Base-by-base conservation (phyloP, 2,888 invertebrate genomes). In the Hoplodrina blanda region DNA sequence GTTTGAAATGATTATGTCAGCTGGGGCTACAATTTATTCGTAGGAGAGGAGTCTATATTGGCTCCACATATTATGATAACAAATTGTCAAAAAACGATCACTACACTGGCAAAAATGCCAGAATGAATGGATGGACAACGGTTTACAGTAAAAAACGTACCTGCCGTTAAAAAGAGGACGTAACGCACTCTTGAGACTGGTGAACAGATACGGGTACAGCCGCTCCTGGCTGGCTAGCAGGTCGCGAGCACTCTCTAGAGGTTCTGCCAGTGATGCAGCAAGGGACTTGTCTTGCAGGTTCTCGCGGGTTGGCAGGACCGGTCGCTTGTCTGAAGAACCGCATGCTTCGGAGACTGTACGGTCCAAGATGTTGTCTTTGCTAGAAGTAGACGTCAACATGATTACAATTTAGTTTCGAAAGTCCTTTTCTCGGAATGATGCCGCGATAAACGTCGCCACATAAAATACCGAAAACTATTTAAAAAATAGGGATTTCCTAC, bases 211-310 rank as follows among this genome's bases (percentile, higher is more conserved):
- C 0, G 98, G 98, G 87, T 98, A 97, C 19, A 97, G 88, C 11
- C 97, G 96, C 90, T 98, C 98, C 82, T 98, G 98, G 69, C 97
- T 96, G 1, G 97, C 97, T 53, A 98, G 94, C 65, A 98, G 91
- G 80, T 89, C 89, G 0, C 90, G 89, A 0, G 93, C 94, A 11
- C 91, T 85, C 2, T 85, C 88, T 41, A 94, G 73, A 0, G 94
- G 92, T 52, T 89, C 89, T 4, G 59, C 55, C n/a, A 85, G 74
- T 4, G 82, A 73, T 7, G 85, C 86, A 5, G 83, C 83, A 10
- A 83, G 70, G 4, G 80, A 73, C 8, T 85, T 85, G 20, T 80
- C 82, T 6, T 30, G 56, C 0, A 7, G 13, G 0, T 54, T 55
- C 0, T 57, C 46, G 4, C 61, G 33, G 13, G 54, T 11, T 0